These are phyloP conservation scores for Labroides dimidiatus DNA, from an alignment of 2,797 vertebrate genomes.

Conservation along the genomic window DNA sequence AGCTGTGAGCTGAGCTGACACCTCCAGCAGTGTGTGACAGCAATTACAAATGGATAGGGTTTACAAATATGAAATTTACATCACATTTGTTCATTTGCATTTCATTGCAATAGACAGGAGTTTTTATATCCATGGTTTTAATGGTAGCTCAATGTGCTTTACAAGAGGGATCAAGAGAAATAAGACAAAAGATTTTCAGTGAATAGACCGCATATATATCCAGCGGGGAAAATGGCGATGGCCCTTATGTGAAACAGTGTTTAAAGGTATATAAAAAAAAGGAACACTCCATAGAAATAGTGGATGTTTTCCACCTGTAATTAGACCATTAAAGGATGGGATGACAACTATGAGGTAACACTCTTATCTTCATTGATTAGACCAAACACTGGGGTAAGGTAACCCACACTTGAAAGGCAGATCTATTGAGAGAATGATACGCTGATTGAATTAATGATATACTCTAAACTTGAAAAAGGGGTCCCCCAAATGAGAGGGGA, in stretches of 20 bases:
- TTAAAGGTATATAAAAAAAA: background rate
- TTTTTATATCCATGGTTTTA: conserved; percentile 2
- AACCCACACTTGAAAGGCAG: background rate
- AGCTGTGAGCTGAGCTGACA: background rate
- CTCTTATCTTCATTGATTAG: background rate
- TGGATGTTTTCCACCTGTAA: background rate
- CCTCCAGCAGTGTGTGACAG: background rate
- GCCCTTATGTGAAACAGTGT: background rate
- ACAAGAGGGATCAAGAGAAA: conserved; percentile 5
- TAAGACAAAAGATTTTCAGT: background rate
- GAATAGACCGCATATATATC: background rate
- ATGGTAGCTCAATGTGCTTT: conserved; percentile 2
- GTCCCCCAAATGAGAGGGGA: background rate
- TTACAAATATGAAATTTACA: background rate
- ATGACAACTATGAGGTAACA: background rate
- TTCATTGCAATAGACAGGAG: no score
- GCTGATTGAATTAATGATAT: background rate
- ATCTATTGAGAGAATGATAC: background rate
- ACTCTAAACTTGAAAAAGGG: background rate
- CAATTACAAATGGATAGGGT: background rate
- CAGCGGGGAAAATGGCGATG: no score
- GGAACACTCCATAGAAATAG: background rate
- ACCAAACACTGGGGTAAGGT: background rate
- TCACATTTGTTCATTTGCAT: background rate
- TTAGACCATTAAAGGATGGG: no score